phyloP scores from a whole-genome alignment of 1,140 invertebrate species.

The Planococcus citri region DNA sequence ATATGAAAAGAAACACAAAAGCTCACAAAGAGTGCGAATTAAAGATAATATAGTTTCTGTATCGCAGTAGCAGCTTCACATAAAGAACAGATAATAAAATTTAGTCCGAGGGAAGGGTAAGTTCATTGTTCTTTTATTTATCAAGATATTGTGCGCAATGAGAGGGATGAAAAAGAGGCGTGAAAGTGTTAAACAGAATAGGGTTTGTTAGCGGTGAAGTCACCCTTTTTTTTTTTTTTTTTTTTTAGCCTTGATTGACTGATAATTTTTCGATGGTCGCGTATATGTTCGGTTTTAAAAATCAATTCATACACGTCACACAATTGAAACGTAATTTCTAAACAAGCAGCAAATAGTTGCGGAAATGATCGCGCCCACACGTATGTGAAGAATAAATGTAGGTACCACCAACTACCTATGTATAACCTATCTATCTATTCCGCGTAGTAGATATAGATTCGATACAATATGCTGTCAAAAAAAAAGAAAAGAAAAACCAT shows the following conservation, averaged over 20 bases:
- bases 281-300: no score
- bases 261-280: background rate
- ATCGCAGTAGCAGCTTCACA: slow-evolving; percentile 2
- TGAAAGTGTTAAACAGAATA: slow-evolving; percentile 17
- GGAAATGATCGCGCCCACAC: no score
- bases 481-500: no score
- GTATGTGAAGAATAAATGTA: no score
- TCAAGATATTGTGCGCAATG: slow-evolving; percentile 20
- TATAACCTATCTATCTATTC: no score
- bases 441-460: no score
- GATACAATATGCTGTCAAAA: no score
- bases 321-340: no score
- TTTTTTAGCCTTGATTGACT: background rate
- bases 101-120: background rate
- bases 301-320: no score
- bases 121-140: slow-evolving; percentile 20
- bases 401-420: no score
- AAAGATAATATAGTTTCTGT: slow-evolving; percentile 17
- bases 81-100: slow-evolving; percentile 19
- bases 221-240: slow-evolving; percentile 6
- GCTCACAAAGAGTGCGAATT: slow-evolving; percentile 14
- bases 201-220: slow-evolving; percentile 16
- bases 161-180: slow-evolving; percentile 17
- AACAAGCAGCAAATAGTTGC: no score
- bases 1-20: background rate